A percentile compares a stretch with the other conserved stretches of the same genome.
phyloP scores from a whole-genome alignment of 2,888 invertebrate genomes.

The Automeris io region DNA sequence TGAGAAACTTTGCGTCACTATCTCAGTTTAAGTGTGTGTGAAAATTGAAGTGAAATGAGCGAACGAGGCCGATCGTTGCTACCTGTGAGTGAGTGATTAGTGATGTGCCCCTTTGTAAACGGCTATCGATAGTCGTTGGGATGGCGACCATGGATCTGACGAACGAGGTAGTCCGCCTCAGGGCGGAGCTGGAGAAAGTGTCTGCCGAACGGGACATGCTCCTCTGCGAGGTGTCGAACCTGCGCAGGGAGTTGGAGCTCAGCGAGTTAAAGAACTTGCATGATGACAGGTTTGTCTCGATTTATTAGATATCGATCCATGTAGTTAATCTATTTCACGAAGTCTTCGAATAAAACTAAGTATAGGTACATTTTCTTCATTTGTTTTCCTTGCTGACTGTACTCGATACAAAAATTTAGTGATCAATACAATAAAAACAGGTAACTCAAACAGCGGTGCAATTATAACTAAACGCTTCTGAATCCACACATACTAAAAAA shows the following conservation, averaged over 20 bases:
- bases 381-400: no score
- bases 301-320: no score
- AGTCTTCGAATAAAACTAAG: no score
- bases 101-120: constrained; percentile 62
- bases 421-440: no score
- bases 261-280: constrained; percentile 85
- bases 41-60: constrained; percentile 55
- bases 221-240: constrained; percentile 85
- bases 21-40: constrained; percentile 25
- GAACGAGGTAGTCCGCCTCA: constrained; percentile 84
- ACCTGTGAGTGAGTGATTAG: constrained; percentile 43
- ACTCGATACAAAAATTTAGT: no score
- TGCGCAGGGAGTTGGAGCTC: constrained; percentile 85
- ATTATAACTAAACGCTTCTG: no score
- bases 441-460: no score
- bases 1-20: constrained; percentile 21
- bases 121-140: constrained; percentile 57
- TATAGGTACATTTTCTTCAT: no score
- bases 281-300: constrained; percentile 89
- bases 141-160: constrained; percentile 82
- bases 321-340: no score
- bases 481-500: no score
- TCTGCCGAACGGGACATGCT: constrained; percentile 85
- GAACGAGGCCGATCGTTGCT: constrained; percentile 43
- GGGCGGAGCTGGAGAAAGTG: constrained; percentile 84